Evolutionary conservation across 1,140 invertebrate genomes (phyloP).

Genomic region (Drosophila rufa): DNA sequence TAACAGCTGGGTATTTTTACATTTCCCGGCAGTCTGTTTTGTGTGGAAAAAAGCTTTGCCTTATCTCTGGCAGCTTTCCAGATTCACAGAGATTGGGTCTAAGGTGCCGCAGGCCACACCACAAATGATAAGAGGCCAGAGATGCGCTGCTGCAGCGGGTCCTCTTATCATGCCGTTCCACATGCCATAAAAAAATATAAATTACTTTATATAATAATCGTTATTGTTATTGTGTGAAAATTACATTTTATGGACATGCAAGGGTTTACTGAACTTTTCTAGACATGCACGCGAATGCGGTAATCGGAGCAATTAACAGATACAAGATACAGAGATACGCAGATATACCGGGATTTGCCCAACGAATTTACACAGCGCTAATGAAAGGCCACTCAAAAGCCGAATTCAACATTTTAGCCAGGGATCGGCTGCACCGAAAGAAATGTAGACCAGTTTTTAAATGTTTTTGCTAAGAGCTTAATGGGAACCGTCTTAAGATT

Average conservation of each 20-base stretch:
- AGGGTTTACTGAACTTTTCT: constrained; percentile 45
- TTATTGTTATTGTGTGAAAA: constrained; percentile 37
- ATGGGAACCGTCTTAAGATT: not conserved
- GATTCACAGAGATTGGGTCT: constrained; percentile 18
- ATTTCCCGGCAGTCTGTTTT: not conserved
- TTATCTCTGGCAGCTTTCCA: constrained; percentile 25
- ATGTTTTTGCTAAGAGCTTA: too few relatives aligned
- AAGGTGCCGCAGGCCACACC: constrained; percentile 9
- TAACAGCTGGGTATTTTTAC: constrained; percentile 1
- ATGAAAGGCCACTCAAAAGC: constrained; percentile 51
- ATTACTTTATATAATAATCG: constrained; percentile 40
- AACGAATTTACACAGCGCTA: constrained; percentile 64
- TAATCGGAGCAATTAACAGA: constrained; percentile 56
- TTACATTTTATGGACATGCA: not conserved
- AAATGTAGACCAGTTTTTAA: not conserved
- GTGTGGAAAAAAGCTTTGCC: not conserved
- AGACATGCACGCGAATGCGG: constrained; percentile 22
- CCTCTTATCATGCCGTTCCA: constrained; percentile 16
- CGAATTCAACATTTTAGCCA: constrained; percentile 14
- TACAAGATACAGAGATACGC: constrained; percentile 33
- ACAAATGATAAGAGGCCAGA: constrained; percentile 10
- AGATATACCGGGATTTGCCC: constrained; percentile 39
- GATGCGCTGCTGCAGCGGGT: not conserved
- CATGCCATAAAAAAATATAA: constrained; percentile 16
- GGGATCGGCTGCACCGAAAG: not conserved